Evolutionary conservation across 2,888 invertebrate genomes (phyloP), one percentile per base, ranked within the genome.

Genomic region (Phalera bucephala): DNA sequence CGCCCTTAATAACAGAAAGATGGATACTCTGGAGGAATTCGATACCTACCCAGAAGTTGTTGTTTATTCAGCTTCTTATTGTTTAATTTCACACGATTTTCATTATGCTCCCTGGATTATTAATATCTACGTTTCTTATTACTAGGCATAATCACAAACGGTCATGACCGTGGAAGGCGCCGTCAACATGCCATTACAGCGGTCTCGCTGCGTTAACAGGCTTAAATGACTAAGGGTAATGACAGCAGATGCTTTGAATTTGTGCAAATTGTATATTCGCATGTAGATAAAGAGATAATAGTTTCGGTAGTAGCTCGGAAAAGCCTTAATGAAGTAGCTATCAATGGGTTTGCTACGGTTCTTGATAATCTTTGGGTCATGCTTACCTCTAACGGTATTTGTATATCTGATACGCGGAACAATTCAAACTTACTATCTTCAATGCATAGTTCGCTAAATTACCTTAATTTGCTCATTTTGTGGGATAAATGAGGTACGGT

Each of bases 211-310:
- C 72, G 76, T 83, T 88, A 88, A 87, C 84, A 79, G 77, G 82
- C 82, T 80, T 75, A 82, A 85, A 85, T 79, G 77, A 77, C 68
- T 58, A 67, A 67, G 86, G 80, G 73, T 87, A 88, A 88, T 82
- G 88, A 87, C 87, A 80, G 73, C 84, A 86, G 85, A 81, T 87
- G 87, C 68, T 72, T 75, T 65, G 70, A 79, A 79, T 79, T 77
- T 72, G 74, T 75, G 71, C 78, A 75, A 80, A 83, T 76, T 78
- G 75, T 72, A 67, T 68, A 59, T 61, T 43, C 50, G 34, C 56
- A 57, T 63, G 62, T 59, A 66, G 62, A 69, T 65, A 63, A 45
- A 45, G 46, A 59, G 59, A 67, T 70, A 67, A 59, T 54, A 56
- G 54, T 48, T 46, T 40, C 42, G 52, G 59, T 50, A 50, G 52